Evolutionary conservation across 1,140 invertebrate genomes (phyloP).

Genomic region (Popillia japonica): DNA sequence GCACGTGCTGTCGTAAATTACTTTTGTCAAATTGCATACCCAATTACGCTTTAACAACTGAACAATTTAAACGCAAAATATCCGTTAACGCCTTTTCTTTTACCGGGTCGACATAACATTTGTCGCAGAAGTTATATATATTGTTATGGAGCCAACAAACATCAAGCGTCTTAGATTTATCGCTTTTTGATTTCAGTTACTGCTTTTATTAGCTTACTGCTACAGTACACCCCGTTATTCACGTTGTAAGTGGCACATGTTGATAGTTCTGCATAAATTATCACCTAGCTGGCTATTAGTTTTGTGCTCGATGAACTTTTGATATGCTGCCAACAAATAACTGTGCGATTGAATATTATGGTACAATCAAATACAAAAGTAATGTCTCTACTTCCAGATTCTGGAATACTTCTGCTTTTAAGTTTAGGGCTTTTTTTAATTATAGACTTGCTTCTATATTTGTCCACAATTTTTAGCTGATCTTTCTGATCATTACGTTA

Average conservation of each 20-base stretch:
- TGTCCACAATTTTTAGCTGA: no score
- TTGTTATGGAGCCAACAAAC: conserved; percentile 4
- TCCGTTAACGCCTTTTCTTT: background rate
- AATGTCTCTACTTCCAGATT: no score
- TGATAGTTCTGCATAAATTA: conserved; percentile 11
- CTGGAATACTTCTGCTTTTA: no score
- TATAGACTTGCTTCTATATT: no score
- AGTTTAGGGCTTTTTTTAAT: no score
- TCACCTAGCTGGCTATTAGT: conserved; percentile 17
- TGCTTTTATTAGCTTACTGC: background rate
- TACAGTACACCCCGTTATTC: background rate
- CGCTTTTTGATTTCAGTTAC: background rate
- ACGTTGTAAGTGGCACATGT: background rate
- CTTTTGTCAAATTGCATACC: background rate
- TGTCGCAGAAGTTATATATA: background rate
- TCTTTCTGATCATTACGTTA: no score
- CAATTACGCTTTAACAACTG: conserved; percentile 1
- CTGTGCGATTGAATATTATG: background rate
- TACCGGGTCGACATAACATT: background rate
- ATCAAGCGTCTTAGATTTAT: background rate
- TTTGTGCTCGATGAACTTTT: background rate
- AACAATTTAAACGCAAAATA: background rate
- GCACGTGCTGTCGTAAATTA: background rate
- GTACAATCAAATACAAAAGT: background rate
- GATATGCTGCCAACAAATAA: conserved; percentile 5